Percentiles rank a stretch among this genome's conserved stretches.
phyloP scores from a whole-genome alignment of 2,113 vertebrate genomes.

The Ramphastos sulfuratus region DNA sequence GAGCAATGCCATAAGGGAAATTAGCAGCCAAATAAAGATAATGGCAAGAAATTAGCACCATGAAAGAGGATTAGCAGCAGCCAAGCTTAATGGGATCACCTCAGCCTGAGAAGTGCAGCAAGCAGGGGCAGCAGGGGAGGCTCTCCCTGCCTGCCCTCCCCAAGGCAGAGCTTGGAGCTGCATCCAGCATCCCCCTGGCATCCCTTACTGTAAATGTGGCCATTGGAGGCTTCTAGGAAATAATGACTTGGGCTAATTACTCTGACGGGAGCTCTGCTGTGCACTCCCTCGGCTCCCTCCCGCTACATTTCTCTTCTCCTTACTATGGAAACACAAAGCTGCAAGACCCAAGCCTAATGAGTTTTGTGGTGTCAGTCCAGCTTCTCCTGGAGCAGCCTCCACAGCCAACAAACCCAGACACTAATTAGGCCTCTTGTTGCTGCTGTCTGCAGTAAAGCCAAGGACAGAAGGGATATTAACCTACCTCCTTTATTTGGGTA shows the following conservation, averaged over 20 bases:
- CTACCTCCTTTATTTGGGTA: slow-evolving; percentile 2
- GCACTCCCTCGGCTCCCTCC: background rate
- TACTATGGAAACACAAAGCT: background rate
- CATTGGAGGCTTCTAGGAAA: slow-evolving; percentile 30
- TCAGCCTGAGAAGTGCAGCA: background rate
- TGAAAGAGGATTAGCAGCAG: slow-evolving; percentile 36
- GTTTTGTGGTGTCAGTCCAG: slow-evolving; percentile 8
- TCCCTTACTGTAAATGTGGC: background rate
- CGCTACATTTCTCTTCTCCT: background rate
- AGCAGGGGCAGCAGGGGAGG: background rate
- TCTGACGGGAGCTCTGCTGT: slow-evolving; percentile 46
- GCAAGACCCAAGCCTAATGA: slow-evolving; percentile 16
- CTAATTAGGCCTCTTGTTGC: slow-evolving; percentile 58
- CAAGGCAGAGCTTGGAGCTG: background rate
- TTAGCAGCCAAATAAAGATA: slow-evolving; percentile 21
- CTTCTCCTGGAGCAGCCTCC: slow-evolving; percentile 37
- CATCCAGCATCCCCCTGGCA: background rate
- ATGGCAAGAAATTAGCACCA: slow-evolving; percentile 21
- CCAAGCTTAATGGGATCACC: slow-evolving; percentile 20
- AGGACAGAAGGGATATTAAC: slow-evolving; percentile 42
- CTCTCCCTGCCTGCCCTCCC: background rate
- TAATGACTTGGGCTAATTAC: slow-evolving; percentile 62
- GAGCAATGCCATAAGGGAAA: slow-evolving; percentile 17
- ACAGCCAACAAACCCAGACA: slow-evolving; percentile 27
- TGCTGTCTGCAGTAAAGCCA: slow-evolving; percentile 24